A percentile compares a stretch with the other conserved stretches of the same genome.
Conservation (phyloP, 1,140 invertebrate genomes). For the Dinoponera quadriceps region DNA sequence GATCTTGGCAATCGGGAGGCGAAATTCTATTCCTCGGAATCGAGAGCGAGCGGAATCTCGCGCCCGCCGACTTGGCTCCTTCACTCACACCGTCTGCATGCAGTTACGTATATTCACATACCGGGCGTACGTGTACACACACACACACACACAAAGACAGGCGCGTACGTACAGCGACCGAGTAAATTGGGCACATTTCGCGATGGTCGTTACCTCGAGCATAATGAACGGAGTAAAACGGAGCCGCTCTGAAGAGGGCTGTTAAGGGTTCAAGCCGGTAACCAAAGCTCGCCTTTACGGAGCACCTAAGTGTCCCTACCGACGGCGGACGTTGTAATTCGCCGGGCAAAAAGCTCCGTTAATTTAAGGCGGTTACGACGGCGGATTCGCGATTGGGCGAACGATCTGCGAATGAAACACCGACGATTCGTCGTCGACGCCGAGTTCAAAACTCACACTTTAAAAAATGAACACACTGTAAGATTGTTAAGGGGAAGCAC, state of each 20-base stretch:
- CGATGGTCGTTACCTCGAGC: constrained; percentile 36
- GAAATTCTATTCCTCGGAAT: not conserved
- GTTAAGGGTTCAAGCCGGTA: constrained; percentile 35
- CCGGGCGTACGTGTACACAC: not conserved
- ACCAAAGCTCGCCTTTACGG: constrained; percentile 28
- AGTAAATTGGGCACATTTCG: constrained; percentile 48
- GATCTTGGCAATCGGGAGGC: constrained; percentile 7
- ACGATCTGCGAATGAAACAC: not conserved
- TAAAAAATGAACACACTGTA: too few species aligned
- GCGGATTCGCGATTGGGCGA: not conserved
- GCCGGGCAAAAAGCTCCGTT: constrained; percentile 36
- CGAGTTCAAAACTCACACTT: not conserved
- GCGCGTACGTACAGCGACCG: not conserved
- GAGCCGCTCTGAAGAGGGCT: constrained; percentile 15
- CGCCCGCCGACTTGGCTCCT: not conserved
- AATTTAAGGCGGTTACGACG: not conserved
- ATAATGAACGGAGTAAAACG: constrained; percentile 42
- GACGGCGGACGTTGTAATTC: constrained; percentile 25
- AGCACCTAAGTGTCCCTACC: not conserved
- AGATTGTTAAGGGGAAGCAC: too few species aligned
- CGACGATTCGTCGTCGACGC: not conserved
- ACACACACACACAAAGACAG: not conserved
- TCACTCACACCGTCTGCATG: not conserved
- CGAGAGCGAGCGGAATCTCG: constrained; percentile 25
- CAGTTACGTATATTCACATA: not conserved